Percentiles rank a stretch among this genome's conserved stretches.
These are phyloP conservation scores for Paradoxurus hermaphroditus DNA, from an alignment of 2,113 vertebrate species.

Conservation along the genomic window DNA sequence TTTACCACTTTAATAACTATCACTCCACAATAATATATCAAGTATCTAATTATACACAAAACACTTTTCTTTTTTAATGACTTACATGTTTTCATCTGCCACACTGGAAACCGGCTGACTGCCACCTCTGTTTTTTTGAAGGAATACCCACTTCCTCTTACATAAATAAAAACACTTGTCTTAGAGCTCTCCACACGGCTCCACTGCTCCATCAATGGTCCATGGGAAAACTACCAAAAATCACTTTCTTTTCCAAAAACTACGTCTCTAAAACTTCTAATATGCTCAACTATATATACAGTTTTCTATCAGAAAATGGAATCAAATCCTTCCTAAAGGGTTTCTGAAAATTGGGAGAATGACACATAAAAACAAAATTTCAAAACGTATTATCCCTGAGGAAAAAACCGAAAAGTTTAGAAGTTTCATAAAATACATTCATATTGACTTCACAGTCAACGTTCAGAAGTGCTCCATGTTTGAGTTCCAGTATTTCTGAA, in stretches of 20 bases:
- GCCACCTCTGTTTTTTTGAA: not conserved
- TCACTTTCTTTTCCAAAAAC: not conserved
- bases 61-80: not conserved
- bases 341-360: not conserved
- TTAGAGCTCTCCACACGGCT: no score
- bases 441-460: not conserved
- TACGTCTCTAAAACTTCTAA: not conserved
- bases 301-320: not conserved
- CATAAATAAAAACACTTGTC: not conserved
- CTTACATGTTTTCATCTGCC: not conserved
- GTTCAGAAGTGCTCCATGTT: not conserved
- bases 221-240: not conserved
- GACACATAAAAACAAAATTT: not conserved
- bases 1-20: not conserved
- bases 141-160: no score
- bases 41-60: not conserved
- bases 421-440: not conserved
- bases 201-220: not conserved
- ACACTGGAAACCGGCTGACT: not conserved
- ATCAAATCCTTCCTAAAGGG: not conserved
- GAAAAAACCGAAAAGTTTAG: not conserved
- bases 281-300: not conserved
- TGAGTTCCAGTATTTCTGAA: not conserved
- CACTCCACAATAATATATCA: not conserved
- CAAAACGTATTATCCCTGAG: not conserved